Base-by-base conservation (phyloP, 2,888 invertebrate genomes). In the Habrosyne pyritoides region DNA sequence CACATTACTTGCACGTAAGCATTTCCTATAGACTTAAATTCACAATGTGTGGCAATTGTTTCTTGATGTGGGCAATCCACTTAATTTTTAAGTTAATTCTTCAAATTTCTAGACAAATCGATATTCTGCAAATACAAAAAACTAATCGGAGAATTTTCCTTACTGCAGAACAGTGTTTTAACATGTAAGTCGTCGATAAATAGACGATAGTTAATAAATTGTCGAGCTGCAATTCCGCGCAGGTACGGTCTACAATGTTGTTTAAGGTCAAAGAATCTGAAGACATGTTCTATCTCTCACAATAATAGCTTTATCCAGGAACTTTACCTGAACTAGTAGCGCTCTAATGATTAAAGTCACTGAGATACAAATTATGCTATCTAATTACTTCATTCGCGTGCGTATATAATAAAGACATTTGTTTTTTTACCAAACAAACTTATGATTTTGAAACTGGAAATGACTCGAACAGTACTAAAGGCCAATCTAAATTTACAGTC, bases 261-360 rank as follows among this genome's bases (percentile, higher is more conserved):
- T 56, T 59, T 61, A 68, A 60, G 63, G 61, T 53, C 24, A 57
- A 57, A 57, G 63, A 64, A 69, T 65, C 62, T 60, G 42, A 6
- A 42, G 42, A 18, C 18, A 42, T 42, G 42, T n/a, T 42, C 12
- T 42, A 18, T 42, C 42, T 18, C 18, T 18, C n/a, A 42, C 36
- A 42, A 42, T 63, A 60, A 71, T 71, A 59, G 66, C 72, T 71
- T 66, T 55, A 71, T 69, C 63, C 64, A 56, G 61, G 71, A 64
- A 60, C 57, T 61, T 47, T 56, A 22, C 51, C 58, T 54, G 48
- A 22, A 52, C 52, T 36, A 18, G 36, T 22, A 3, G 18, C 22
- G 21, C 4, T 14, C 2, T 21, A n/a, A 48, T 22, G 12, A 48
- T n/a, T 22, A 42, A 33, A 42, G 18, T 14, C 36, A 42, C 7